Evolutionary conservation across 2,113 vertebrate genomes (phyloP).

Genomic region (Irena cyanogastra): DNA sequence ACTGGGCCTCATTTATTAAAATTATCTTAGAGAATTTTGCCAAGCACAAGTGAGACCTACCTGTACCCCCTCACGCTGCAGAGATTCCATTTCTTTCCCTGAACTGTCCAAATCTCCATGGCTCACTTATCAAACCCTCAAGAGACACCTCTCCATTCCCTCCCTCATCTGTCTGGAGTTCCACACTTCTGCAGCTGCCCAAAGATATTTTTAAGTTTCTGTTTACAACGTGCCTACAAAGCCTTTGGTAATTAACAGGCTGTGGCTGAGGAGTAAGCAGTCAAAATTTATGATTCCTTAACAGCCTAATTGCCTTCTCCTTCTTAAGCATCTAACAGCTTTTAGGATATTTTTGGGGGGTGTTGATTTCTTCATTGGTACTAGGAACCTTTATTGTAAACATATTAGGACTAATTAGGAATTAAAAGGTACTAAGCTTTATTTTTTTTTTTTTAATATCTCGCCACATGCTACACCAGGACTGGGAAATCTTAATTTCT

Average conservation of each 20-base stretch:
- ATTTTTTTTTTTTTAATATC: accelerated
- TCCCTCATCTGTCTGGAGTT: neutral
- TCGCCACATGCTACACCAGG: neutral
- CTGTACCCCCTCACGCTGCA: neutral
- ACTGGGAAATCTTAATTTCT: neutral
- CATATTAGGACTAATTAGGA: neutral
- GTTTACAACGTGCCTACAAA: neutral
- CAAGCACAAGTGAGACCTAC: neutral
- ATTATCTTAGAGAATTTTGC: neutral
- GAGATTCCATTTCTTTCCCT: neutral
- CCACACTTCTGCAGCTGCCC: neutral
- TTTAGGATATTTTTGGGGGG: accelerated
- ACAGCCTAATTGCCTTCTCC: neutral
- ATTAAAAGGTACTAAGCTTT: neutral
- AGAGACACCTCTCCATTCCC: neutral
- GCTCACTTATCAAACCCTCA: neutral
- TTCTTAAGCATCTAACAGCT: neutral
- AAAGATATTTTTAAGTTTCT: neutral
- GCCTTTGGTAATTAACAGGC: neutral
- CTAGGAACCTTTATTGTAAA: neutral
- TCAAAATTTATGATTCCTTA: neutral
- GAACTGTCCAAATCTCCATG: neutral
- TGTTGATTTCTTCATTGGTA: neutral
- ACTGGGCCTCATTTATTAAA: neutral
- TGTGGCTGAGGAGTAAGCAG: neutral